Percentiles rank a stretch among this genome's conserved stretches.
These are phyloP conservation scores for Leucophenga maculata DNA, from an alignment of 2,888 invertebrate genomes.

Conservation along the genomic window DNA sequence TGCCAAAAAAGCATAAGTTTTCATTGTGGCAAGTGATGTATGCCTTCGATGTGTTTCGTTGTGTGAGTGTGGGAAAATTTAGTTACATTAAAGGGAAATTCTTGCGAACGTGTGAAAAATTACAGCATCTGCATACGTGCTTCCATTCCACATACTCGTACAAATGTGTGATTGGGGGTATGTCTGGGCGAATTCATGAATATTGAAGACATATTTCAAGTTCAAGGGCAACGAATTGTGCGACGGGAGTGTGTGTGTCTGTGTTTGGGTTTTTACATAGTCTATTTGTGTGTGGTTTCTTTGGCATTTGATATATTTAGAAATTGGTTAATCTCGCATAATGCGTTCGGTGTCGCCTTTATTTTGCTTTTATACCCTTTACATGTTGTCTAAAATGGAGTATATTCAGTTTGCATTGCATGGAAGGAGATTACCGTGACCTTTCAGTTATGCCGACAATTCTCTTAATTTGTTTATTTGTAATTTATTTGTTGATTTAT, in stretches of 20 bases:
- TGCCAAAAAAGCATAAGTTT: not conserved
- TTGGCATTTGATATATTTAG: slow-evolving; percentile 7
- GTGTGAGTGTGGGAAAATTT: not conserved
- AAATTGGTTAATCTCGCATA: slow-evolving; percentile 11
- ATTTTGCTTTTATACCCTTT: too few species aligned
- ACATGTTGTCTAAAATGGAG: too few species aligned
- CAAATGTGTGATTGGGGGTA: too few species aligned
- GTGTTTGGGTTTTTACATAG: too few species aligned
- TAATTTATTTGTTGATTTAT: too few species aligned
- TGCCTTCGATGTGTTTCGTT: too few species aligned
- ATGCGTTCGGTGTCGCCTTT: not conserved
- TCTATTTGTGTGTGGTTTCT: not conserved
- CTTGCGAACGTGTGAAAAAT: slow-evolving; percentile 16
- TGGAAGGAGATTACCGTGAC: too few species aligned
- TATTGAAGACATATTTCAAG: slow-evolving; percentile 15
- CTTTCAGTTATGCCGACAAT: too few species aligned
- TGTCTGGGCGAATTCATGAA: slow-evolving; percentile 11
- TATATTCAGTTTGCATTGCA: too few species aligned
- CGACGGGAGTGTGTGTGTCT: too few species aligned
- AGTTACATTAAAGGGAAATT: slow-evolving; percentile 15
- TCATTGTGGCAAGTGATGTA: not conserved
- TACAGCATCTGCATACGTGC: slow-evolving; percentile 10
- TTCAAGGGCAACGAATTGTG: slow-evolving; percentile 14
- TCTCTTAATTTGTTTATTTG: too few species aligned
- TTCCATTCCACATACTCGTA: not conserved